A percentile compares a stretch with the other conserved stretches of the same genome.
These are phyloP conservation scores for Pectinophora gossypiella DNA, from an alignment of 1,140 invertebrate species.

Conservation along the genomic window DNA sequence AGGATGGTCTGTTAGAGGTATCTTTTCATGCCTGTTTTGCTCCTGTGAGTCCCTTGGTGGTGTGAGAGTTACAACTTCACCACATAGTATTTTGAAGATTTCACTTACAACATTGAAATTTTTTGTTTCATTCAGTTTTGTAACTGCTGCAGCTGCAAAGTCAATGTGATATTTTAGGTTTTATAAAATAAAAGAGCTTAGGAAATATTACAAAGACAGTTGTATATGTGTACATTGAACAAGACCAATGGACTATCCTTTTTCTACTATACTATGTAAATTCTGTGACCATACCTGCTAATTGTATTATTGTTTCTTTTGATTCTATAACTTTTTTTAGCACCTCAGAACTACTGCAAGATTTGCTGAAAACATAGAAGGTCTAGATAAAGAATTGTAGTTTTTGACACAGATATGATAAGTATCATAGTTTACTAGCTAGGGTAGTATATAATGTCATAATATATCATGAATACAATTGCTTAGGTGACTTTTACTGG, in stretches of 20 bases:
- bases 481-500: too few species aligned
- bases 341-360: conserved; percentile 32
- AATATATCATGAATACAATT: too few species aligned
- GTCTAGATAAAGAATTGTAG: too few species aligned
- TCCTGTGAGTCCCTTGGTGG: background rate
- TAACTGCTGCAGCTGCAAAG: conserved; percentile 47
- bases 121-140: conserved; percentile 45
- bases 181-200: too few species aligned
- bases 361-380: conserved; percentile 42
- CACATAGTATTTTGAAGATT: conserved; percentile 46
- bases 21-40: background rate
- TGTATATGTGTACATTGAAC: too few species aligned
- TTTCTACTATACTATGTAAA: too few species aligned
- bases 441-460: too few species aligned
- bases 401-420: too few species aligned
- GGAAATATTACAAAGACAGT: too few species aligned
- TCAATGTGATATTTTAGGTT: too few species aligned
- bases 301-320: conserved; percentile 43
- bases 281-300: conserved; percentile 41
- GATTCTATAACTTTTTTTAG: conserved; percentile 36
- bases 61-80: conserved; percentile 19
- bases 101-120: conserved; percentile 38
- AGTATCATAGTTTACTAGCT: too few species aligned
- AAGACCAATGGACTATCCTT: too few species aligned
- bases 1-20: background rate